Evolutionary conservation across 2,797 vertebrate species (phyloP).

Genomic region (Helostoma temminkii): DNA sequence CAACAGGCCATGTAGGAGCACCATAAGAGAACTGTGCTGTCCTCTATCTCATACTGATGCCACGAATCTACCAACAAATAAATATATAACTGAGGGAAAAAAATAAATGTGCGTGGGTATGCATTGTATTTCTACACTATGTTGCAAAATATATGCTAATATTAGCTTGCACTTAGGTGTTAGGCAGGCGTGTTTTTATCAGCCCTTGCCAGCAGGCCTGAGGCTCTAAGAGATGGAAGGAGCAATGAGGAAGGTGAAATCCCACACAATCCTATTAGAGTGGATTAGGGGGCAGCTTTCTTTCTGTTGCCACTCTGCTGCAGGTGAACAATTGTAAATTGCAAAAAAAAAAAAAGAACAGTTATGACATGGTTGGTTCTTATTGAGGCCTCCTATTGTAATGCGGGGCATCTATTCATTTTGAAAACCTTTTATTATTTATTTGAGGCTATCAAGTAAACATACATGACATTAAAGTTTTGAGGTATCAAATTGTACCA

Average conservation of each 20-base stretch:
- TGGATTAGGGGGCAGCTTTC: slow-evolving; percentile 82
- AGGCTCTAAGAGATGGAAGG: slow-evolving; percentile 76
- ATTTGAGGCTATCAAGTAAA: slow-evolving; percentile 45
- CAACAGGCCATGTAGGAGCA: slow-evolving; percentile 41
- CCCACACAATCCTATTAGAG: slow-evolving; percentile 88
- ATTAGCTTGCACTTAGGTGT: slow-evolving; percentile 80
- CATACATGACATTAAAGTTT: slow-evolving; percentile 36
- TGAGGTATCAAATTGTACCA: slow-evolving; percentile 39
- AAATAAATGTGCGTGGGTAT: slow-evolving; percentile 63
- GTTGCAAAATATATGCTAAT: slow-evolving; percentile 78
- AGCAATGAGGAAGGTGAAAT: slow-evolving; percentile 85
- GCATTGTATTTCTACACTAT: slow-evolving; percentile 73
- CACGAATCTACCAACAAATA: slow-evolving; percentile 64
- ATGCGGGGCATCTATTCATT: slow-evolving; percentile 52
- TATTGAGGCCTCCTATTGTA: slow-evolving; percentile 53
- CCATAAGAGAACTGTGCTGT: slow-evolving; percentile 34
- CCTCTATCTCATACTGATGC: slow-evolving; percentile 44
- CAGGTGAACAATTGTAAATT: slow-evolving; percentile 82
- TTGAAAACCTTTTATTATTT: slow-evolving; percentile 34
- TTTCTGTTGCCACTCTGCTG: slow-evolving; percentile 77
- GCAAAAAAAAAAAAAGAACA: slow-evolving; percentile 62
- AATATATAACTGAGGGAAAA: slow-evolving; percentile 50
- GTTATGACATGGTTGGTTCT: slow-evolving; percentile 62
- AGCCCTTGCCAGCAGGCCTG: slow-evolving; percentile 80
- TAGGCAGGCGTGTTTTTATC: slow-evolving; percentile 83